A percentile compares a stretch with the other conserved stretches of the same genome.
Evolutionary conservation across 1,140 invertebrate species (phyloP).

Genomic region (Caerostris darwini): DNA sequence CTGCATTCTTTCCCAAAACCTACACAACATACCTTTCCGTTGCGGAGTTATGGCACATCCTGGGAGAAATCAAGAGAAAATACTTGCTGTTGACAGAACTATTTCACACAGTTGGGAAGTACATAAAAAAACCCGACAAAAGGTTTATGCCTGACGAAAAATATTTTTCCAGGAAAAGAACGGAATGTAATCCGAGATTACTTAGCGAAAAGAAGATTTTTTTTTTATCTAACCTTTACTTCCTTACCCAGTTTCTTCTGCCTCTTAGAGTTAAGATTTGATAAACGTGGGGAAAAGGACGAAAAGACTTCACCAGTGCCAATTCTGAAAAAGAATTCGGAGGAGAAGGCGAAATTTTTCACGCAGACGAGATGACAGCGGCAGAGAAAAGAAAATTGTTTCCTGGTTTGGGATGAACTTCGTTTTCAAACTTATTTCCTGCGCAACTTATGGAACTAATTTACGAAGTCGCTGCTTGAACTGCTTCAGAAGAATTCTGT

Average conservation of each 20-base stretch:
- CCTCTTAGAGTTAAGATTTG: conserved; percentile 68
- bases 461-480: conserved; percentile 56
- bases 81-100: not conserved
- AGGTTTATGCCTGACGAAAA: not conserved
- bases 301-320: conserved; percentile 10
- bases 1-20: not conserved
- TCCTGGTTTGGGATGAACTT: conserved; percentile 71
- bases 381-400: conserved; percentile 70
- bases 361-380: conserved; percentile 73
- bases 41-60: not conserved
- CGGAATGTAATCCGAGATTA: conserved; percentile 68
- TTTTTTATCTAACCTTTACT: not conserved
- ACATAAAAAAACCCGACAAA: conserved; percentile 1
- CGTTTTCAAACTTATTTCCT: conserved; percentile 76
- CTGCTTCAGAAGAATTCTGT: conserved; percentile 51
- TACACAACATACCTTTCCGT: not conserved
- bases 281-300: conserved; percentile 58
- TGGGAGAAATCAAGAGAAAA: conserved; percentile 3
- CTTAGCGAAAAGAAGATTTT: not conserved
- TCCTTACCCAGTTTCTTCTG: conserved; percentile 23
- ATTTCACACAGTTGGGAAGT: not conserved
- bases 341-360: conserved; percentile 71
- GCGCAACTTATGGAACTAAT: conserved; percentile 76
- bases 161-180: conserved; percentile 53
- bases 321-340: conserved; percentile 35